phyloP scores from a whole-genome alignment of 2,113 vertebrate genomes.

The Scolopax mira region DNA sequence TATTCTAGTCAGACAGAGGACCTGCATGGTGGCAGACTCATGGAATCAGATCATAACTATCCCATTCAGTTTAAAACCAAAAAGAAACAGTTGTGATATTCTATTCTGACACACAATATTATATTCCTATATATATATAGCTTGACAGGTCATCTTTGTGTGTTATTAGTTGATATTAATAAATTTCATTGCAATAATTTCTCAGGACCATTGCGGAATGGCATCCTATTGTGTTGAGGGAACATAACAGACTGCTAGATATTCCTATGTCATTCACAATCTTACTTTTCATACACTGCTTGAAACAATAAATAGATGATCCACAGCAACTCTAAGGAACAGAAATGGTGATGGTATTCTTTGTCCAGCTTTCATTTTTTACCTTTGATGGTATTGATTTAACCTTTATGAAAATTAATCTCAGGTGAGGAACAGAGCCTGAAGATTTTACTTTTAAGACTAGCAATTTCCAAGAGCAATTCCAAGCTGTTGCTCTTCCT shows the following conservation, averaged over 20 bases:
- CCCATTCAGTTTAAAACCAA: neutral
- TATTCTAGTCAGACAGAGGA: neutral
- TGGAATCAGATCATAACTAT: neutral
- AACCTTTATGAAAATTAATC: conserved; percentile 44
- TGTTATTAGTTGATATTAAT: neutral
- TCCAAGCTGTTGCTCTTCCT: neutral
- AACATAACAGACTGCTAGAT: neutral
- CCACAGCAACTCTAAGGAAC: neutral
- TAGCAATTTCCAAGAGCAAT: neutral
- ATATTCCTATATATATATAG: neutral
- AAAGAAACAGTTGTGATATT: neutral
- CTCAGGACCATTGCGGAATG: neutral
- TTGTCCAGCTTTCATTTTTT: neutral
- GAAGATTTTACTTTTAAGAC: conserved; percentile 22
- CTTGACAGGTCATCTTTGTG: neutral
- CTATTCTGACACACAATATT: neutral
- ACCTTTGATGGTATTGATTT: neutral
- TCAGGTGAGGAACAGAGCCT: neutral
- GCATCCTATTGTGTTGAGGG: rapidly evolving
- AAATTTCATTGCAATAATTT: neutral
- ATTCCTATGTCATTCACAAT: neutral
- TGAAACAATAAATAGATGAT: neutral
- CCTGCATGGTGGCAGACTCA: neutral
- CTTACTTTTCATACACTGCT: neutral
- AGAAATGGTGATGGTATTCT: neutral